Evolutionary conservation across 2,797 vertebrate genomes (phyloP).

Genomic region (Hoplostethus mediterraneus): DNA sequence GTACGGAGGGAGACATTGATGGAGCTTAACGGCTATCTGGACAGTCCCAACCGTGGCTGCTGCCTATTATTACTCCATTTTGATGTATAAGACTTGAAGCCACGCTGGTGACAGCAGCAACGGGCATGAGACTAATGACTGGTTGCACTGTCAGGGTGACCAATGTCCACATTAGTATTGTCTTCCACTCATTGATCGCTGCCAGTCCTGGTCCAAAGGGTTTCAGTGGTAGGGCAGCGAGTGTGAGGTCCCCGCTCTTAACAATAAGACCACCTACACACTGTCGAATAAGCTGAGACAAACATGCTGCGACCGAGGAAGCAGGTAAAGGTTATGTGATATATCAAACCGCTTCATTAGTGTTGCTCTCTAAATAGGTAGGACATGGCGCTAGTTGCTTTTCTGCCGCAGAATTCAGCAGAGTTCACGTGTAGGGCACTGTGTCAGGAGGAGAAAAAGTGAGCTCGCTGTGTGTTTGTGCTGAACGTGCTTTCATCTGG

Average conservation of each 20-base stretch:
- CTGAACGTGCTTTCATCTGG: constrained; percentile 80
- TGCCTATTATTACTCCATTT: constrained; percentile 61
- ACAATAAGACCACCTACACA: constrained; percentile 53
- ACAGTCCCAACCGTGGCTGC: constrained; percentile 53
- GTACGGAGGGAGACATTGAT: constrained; percentile 74
- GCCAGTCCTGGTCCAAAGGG: constrained; percentile 45
- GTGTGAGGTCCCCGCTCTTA: constrained; percentile 34
- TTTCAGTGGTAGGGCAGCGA: constrained; percentile 14
- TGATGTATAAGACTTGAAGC: constrained; percentile 64
- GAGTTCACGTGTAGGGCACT: constrained; percentile 82
- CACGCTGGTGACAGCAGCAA: constrained; percentile 33
- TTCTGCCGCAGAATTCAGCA: constrained; percentile 54
- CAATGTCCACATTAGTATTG: constrained; percentile 69
- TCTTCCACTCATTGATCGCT: constrained; percentile 42
- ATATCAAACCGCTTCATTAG: constrained; percentile 69
- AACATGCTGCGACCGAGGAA: constrained; percentile 34
- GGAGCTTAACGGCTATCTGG: constrained; percentile 63
- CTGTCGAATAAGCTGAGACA: constrained; percentile 56
- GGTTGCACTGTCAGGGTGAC: constrained; percentile 68
- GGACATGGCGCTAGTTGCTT: constrained; percentile 15
- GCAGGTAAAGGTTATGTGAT: constrained; percentile 73
- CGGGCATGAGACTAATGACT: constrained; percentile 61
- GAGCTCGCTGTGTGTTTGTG: constrained; percentile 62
- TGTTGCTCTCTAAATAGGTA: constrained; percentile 38
- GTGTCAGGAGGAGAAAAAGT: constrained; percentile 76